A percentile compares a stretch with the other conserved stretches of the same genome.
Conservation (phyloP, 2,113 vertebrate genomes). For the Cavia aperea region DNA sequence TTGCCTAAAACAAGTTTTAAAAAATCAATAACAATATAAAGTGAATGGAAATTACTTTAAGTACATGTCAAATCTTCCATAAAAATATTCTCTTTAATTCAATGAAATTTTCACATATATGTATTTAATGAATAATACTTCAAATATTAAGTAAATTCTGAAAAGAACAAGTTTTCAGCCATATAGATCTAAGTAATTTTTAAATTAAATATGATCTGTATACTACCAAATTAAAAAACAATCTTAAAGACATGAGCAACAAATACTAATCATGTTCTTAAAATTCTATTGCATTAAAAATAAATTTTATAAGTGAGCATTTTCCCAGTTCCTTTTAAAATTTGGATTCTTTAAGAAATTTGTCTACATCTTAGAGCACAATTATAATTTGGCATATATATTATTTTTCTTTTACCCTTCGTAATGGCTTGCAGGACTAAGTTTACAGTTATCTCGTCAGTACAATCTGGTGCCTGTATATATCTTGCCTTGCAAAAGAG, state of each 20-base stretch:
- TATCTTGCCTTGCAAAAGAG: neutral
- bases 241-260: neutral
- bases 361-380: neutral
- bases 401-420: neutral
- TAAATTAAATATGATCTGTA: neutral
- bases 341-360: neutral
- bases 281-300: neutral
- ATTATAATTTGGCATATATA: neutral
- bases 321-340: slow-evolving; percentile 2
- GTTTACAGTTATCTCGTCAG: neutral
- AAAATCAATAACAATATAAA: neutral
- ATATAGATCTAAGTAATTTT: neutral
- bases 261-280: neutral
- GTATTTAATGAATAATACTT: neutral
- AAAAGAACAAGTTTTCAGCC: neutral
- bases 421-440: neutral
- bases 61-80: neutral
- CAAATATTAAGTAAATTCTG: neutral
- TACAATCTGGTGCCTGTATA: neutral
- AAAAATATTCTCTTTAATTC: neutral
- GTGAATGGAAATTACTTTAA: neutral
- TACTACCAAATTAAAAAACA: neutral
- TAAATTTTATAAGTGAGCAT: neutral
- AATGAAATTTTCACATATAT: neutral
- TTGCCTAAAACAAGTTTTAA: neutral